Evolutionary conservation across 2,888 invertebrate genomes (phyloP).

Genomic region (Athetis lepigone): DNA sequence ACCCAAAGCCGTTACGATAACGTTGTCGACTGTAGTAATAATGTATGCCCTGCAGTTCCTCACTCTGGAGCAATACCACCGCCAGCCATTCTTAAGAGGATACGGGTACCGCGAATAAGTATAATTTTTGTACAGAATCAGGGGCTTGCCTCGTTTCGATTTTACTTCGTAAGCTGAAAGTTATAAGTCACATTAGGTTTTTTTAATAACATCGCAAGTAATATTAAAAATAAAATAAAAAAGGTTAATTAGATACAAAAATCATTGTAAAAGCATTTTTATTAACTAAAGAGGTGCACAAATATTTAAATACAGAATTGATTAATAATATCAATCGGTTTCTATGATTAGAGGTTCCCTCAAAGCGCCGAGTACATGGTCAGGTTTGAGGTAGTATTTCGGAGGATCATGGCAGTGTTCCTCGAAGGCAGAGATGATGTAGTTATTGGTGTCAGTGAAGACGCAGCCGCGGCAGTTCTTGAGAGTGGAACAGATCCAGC

Average conservation of each 20-base stretch:
- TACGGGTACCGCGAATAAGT: slow-evolving; percentile 79
- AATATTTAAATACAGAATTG: slow-evolving; percentile 5
- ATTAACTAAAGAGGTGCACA: slow-evolving; percentile 19
- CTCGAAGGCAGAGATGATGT: slow-evolving; percentile 76
- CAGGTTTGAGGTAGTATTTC: slow-evolving; percentile 83
- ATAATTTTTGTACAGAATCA: slow-evolving; percentile 76
- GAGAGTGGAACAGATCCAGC: slow-evolving; percentile 85
- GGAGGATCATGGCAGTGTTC: slow-evolving; percentile 84
- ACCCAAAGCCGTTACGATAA: slow-evolving; percentile 67
- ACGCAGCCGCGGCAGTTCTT: slow-evolving; percentile 84
- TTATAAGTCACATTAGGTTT: slow-evolving; percentile 27
- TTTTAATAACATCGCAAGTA: not conserved
- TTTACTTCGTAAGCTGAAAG: slow-evolving; percentile 68
- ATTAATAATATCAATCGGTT: slow-evolving; percentile 61
- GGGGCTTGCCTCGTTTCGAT: slow-evolving; percentile 76
- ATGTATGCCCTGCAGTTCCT: slow-evolving; percentile 79
- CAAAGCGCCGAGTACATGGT: slow-evolving; percentile 79
- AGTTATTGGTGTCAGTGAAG: slow-evolving; percentile 78
- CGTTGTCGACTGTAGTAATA: slow-evolving; percentile 71
- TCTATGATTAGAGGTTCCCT: slow-evolving; percentile 75
- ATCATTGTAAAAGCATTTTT: slow-evolving; percentile 15
- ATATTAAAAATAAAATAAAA: not conserved
- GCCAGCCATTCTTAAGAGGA: slow-evolving; percentile 76
- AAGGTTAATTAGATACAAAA: slow-evolving; percentile 7
- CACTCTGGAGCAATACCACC: slow-evolving; percentile 83